Evolutionary conservation across 2,888 invertebrate genomes (phyloP).

Genomic region (Tigriopus californicus): DNA sequence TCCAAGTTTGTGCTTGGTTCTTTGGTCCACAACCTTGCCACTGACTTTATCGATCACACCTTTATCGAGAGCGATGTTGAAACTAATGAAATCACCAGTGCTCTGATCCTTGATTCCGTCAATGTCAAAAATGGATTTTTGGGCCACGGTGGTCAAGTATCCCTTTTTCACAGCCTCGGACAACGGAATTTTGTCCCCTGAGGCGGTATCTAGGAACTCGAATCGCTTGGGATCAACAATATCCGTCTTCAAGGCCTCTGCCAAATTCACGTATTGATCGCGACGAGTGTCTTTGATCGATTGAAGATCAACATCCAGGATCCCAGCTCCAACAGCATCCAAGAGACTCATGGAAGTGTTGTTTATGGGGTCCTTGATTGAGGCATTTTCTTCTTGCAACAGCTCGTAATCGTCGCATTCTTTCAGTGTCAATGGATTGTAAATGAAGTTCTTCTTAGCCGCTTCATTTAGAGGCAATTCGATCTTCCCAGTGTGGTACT

Average conservation of each 20-base stretch:
- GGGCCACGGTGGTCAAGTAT: slow-evolving; percentile 63
- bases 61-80: slow-evolving; percentile 57
- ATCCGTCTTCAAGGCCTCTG: slow-evolving; percentile 61
- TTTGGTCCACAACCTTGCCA: slow-evolving; percentile 49
- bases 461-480: slow-evolving; percentile 41
- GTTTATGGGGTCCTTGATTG: slow-evolving; percentile 61
- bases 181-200: slow-evolving; percentile 50
- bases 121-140: slow-evolving; percentile 75
- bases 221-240: slow-evolving; percentile 51
- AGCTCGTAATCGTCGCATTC: slow-evolving; percentile 58
- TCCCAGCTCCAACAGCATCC: slow-evolving; percentile 67
- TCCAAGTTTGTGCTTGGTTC: slow-evolving; percentile 51
- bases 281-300: slow-evolving; percentile 63
- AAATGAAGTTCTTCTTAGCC: slow-evolving; percentile 54
- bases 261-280: slow-evolving; percentile 57
- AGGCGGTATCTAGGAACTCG: slow-evolving; percentile 52
- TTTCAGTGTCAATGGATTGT: slow-evolving; percentile 78
- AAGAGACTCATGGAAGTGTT: slow-evolving; percentile 53
- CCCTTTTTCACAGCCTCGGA: slow-evolving; percentile 76
- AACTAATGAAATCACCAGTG: slow-evolving; percentile 59
- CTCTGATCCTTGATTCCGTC: slow-evolving; percentile 70
- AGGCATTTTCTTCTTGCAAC: slow-evolving; percentile 47
- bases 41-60: slow-evolving; percentile 54
- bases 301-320: slow-evolving; percentile 64
- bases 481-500: slow-evolving; percentile 43